A percentile compares a stretch with the other conserved stretches of the same genome.
Evolutionary conservation across 2,888 invertebrate species (phyloP).

Genomic region (Erebia epiphron): DNA sequence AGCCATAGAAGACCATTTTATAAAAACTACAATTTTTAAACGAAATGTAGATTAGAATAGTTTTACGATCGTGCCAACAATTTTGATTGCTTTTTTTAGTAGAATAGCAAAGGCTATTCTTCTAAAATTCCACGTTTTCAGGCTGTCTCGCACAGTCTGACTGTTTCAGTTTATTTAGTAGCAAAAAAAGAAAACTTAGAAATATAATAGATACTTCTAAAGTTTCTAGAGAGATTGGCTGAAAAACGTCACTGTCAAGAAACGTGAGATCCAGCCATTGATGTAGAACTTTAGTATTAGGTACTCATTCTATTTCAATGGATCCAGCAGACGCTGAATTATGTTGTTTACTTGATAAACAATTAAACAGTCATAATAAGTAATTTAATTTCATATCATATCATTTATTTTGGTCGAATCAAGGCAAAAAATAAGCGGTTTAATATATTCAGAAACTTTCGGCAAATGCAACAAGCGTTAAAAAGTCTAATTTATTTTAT

Average conservation of each 20-base stretch:
- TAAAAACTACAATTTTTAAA: neutral
- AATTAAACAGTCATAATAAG: too few species aligned
- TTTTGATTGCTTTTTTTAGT: neutral
- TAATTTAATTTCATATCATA: neutral
- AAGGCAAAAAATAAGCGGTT: neutral
- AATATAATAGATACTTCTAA: too few species aligned
- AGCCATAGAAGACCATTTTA: neutral
- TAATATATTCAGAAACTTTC: neutral
- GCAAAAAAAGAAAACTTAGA: too few species aligned
- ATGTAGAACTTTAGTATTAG: too few species aligned
- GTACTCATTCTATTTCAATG: too few species aligned
- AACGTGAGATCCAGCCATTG: too few species aligned
- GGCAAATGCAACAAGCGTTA: neutral
- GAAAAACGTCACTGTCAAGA: neutral
- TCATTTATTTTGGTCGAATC: neutral
- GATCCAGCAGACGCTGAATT: neutral
- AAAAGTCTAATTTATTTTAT: slow-evolving; percentile 1
- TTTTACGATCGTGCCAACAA: neutral
- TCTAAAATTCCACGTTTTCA: neutral
- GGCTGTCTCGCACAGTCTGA: neutral
- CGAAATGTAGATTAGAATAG: neutral
- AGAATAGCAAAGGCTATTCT: neutral
- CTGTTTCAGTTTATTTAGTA: too few species aligned
- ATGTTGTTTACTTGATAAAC: neutral
- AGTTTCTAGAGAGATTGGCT: neutral